Conservation (phyloP, 2,888 invertebrate genomes). For the Aethes cnicana region DNA sequence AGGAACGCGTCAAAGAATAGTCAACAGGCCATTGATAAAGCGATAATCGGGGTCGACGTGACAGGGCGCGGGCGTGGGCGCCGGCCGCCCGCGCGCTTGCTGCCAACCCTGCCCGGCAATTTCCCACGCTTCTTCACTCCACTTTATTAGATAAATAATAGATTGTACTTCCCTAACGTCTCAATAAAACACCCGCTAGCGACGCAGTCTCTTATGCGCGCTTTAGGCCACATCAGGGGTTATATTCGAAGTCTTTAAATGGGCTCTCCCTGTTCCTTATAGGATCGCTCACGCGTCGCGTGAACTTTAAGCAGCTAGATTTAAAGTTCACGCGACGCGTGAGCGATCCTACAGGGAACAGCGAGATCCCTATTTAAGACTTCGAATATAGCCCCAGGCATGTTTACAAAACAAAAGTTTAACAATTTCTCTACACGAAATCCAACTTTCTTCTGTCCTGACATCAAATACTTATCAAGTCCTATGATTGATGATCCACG, state of each 20-base stretch:
- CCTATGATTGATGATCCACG: constrained; percentile 45
- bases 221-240: no score
- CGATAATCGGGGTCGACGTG: constrained; percentile 51
- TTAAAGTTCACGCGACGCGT: no score
- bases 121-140: constrained; percentile 42
- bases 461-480: constrained; percentile 25
- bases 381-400: no score
- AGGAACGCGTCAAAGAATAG: constrained; percentile 44
- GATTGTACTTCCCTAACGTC: constrained; percentile 8
- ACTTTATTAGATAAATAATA: constrained; percentile 17
- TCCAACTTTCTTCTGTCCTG: constrained; percentile 31
- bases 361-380: no score
- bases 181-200: constrained; percentile 5
- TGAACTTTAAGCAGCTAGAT: no score
- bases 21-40: constrained; percentile 43
- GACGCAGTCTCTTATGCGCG: constrained; percentile 1
- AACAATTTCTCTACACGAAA: constrained; percentile 21
- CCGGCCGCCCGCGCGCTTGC: constrained; percentile 11
- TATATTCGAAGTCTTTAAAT: no score
- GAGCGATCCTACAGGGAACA: no score
- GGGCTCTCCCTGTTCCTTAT: no score
- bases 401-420: constrained; percentile 25
- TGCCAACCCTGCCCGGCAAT: constrained; percentile 15
- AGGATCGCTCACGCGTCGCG: no score
- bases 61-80: constrained; percentile 41